Conservation (phyloP, 2,113 vertebrate species). For the Alexandromys fortis region DNA sequence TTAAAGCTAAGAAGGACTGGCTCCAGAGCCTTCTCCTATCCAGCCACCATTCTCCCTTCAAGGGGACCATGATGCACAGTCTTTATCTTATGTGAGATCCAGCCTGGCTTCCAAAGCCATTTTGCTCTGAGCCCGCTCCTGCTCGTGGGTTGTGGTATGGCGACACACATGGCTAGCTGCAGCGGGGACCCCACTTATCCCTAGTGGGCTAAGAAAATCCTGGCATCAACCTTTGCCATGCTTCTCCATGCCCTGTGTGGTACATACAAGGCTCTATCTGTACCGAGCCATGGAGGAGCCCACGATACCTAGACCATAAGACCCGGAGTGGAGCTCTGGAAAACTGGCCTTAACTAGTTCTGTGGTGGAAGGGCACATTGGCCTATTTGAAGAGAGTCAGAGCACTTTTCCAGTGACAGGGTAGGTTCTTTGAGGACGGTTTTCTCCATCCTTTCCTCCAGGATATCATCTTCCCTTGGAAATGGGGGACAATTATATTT, state of each 20-base stretch:
- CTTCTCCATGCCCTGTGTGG: neutral
- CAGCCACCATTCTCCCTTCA: neutral
- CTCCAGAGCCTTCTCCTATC: neutral
- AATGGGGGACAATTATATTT: constrained; percentile 74
- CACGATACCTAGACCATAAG: neutral
- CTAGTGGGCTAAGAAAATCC: neutral
- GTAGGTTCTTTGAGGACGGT: constrained; percentile 31
- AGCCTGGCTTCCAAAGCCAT: neutral
- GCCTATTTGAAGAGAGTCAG: constrained; percentile 43
- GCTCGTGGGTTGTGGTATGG: neutral
- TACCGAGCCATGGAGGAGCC: neutral
- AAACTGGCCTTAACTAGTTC: constrained; percentile 13
- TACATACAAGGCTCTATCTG: neutral
- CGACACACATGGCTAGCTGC: neutral
- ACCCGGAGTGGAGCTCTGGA: neutral
- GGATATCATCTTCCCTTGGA: constrained; percentile 51
- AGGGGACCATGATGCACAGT: neutral
- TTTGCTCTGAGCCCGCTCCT: neutral
- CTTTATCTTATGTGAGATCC: neutral
- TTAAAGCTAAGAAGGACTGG: neutral
- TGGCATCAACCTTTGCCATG: neutral
- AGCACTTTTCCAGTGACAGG: constrained; percentile 58
- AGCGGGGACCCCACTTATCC: neutral
- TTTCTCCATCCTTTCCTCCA: constrained; percentile 44
- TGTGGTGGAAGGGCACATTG: neutral